Evolutionary conservation across 23 tunicate genomes (phyloP), one percentile per base, ranked within the genome.

Genomic region (Botrylloides violaceus): DNA sequence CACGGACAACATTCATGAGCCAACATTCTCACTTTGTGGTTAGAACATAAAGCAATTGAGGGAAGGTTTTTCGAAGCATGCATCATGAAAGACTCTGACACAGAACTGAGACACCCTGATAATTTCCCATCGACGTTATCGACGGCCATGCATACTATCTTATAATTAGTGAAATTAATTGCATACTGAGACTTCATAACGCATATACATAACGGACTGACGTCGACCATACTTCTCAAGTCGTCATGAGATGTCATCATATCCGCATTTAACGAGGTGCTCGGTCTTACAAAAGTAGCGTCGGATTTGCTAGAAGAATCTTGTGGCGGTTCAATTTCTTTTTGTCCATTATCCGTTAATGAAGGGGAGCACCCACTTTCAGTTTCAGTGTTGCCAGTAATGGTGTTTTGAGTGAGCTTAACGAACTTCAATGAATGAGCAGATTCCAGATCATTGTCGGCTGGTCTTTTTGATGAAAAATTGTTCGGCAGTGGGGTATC

Each of bases 1-100:
- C 90, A 83, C 4, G 97, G 97, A 49, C 97, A 90, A 59, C 92
- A 39, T 62, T 90, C 97, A 53, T 90, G 97, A 1, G 82, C 66
- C 24, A 83, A 21, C 97, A 90, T 90, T 23, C 85, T 72, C 27
- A 79, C 85, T 60, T 84, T 76, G 72, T 87, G 95, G 50, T 80
- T 75, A 37, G 72, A 64, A 37, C 95, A 87, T 26, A 87, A 35
- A 0, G 85, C 95, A 20, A 75, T 61, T 1, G 74, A 82, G 59
- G 95, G 95, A 0, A 87, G 76, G 32, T 80, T 87, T 71, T 62
- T 87, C 15, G 85, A 79, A 2, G 95, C 83, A 21, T 86, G 79
- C 59, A 87, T 76, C 95, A 87, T 87, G 58, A 75, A 82, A 2
- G 82, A 81, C 21, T 62, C 65, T 20, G 76, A 48, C 15, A 87